A percentile compares a stretch with the other conserved stretches of the same genome.
phyloP scores from a whole-genome alignment of 35 echinoderm and acorn worm genomes.

The Lytechinus pictus region DNA sequence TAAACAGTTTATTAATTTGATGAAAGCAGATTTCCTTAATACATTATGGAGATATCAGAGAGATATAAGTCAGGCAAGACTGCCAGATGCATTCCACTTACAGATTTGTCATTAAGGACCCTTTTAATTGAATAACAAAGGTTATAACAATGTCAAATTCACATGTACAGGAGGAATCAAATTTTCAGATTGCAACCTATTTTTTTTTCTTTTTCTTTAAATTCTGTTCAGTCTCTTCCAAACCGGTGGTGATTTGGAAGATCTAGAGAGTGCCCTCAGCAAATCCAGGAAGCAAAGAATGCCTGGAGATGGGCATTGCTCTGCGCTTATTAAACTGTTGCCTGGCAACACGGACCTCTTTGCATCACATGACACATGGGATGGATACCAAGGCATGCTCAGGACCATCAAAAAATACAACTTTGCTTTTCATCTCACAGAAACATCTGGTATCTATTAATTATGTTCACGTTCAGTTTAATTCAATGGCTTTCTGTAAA shows the following conservation, averaged over 20 bases:
- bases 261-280: constrained; percentile 69
- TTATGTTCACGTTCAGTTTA: too few species aligned
- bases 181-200: too few species aligned
- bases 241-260: constrained; percentile 71
- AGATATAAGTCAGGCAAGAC: too few species aligned
- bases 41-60: too few species aligned
- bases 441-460: constrained; percentile 39
- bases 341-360: constrained; percentile 81
- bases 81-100: too few species aligned
- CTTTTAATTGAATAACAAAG: too few species aligned
- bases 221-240: constrained; percentile 78
- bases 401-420: constrained; percentile 89
- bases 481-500: too few species aligned
- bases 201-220: background rate
- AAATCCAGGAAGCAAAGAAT: constrained; percentile 31
- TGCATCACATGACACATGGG: constrained; percentile 88
- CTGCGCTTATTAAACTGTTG: constrained; percentile 87
- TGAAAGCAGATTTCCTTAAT: too few species aligned
- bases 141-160: too few species aligned
- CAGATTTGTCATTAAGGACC: too few species aligned
- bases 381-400: constrained; percentile 69
- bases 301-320: constrained; percentile 73
- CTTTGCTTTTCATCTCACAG: constrained; percentile 62
- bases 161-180: too few species aligned
- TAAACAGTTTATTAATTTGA: too few species aligned